These are phyloP conservation scores for Melanotus villosus DNA, from an alignment of 2,888 invertebrate genomes.

Conservation along the genomic window DNA sequence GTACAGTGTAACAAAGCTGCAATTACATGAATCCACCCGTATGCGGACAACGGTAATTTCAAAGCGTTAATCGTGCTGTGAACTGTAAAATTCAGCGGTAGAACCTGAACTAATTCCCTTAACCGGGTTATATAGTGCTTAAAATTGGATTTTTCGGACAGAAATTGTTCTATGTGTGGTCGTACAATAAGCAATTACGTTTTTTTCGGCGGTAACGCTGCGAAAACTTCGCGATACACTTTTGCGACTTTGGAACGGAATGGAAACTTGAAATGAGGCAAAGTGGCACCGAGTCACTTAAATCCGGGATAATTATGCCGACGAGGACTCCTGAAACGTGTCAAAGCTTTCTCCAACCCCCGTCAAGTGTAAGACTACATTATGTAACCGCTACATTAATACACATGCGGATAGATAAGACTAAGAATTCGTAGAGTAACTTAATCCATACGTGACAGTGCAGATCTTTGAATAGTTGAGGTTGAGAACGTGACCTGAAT, in stretches of 20 bases:
- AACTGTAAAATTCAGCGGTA: conserved; percentile 18
- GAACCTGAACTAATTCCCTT: conserved; percentile 14
- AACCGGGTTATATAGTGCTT: not conserved
- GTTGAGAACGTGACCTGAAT: conserved; percentile 19
- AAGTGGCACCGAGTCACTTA: not conserved
- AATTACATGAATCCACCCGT: conserved; percentile 23
- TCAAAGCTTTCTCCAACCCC: not conserved
- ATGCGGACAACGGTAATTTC: conserved; percentile 14
- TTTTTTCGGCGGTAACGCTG: not conserved
- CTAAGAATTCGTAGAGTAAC: conserved; percentile 24
- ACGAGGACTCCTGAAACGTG: conserved; percentile 6
- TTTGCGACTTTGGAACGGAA: no score
- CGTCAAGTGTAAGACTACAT: not conserved
- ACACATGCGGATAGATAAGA: conserved; percentile 21
- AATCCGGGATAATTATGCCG: conserved; percentile 19
- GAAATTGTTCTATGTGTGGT: not conserved
- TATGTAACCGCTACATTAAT: conserved; percentile 12
- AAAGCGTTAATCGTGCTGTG: conserved; percentile 21
- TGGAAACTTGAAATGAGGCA: not conserved
- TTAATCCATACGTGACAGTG: conserved; percentile 30
- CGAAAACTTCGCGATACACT: not conserved
- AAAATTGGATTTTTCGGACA: not conserved
- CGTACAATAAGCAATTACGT: not conserved
- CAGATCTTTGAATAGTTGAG: conserved; percentile 32
- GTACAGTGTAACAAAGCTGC: conserved; percentile 13